Evolutionary conservation across 2,888 invertebrate genomes (phyloP), one percentile per base, ranked within the genome.

Genomic region (Cyaniris semiargus): DNA sequence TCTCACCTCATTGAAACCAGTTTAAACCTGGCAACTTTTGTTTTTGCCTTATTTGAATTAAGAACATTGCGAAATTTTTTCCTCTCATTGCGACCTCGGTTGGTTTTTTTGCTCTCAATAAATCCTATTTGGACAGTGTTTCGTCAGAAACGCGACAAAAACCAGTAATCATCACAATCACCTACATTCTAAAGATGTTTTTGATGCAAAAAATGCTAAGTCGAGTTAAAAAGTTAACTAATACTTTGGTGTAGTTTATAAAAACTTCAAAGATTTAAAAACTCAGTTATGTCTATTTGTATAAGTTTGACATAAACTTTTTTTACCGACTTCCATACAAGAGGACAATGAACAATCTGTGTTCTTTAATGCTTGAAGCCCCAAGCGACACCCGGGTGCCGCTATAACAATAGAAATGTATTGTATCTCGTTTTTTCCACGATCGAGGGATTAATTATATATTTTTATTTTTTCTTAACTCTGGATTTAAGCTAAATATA

Each of bases 41-140:
- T 84, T 85, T 86, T 86, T 80, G 80, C 86, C 85, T 84, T 88
- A 84, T 84, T 86, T 82, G 86, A 83, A 82, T 83, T 83, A 66
- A 31, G 66, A 66, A 81, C 84, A 83, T 88, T 88, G 88, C 87
- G 84, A 87, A 85, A 84, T 83, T 86, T 82, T 86, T 84, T 88
- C 85, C 85, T 83, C 82, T 80, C 79, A 79, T 76, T 81, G 77
- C 87, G 89, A 87, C 90, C 89, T 89, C 89, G 84, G 23, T 72
- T 72, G 21, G 44, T 44, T 48, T 72, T 48, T 74, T 74, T 74
- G 74, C 74, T 27, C 53, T 74, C 23, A 23, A 53, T 74, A 74
- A 74, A 74, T 74, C 74, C 53, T 74, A 48, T 53, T 74, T 74
- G 48, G 48, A 72, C 44, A 27, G 21, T 74, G 48, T 74, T n/a